phyloP scores from a whole-genome alignment of 2,888 invertebrate species.

The Brassicogethes aeneus region DNA sequence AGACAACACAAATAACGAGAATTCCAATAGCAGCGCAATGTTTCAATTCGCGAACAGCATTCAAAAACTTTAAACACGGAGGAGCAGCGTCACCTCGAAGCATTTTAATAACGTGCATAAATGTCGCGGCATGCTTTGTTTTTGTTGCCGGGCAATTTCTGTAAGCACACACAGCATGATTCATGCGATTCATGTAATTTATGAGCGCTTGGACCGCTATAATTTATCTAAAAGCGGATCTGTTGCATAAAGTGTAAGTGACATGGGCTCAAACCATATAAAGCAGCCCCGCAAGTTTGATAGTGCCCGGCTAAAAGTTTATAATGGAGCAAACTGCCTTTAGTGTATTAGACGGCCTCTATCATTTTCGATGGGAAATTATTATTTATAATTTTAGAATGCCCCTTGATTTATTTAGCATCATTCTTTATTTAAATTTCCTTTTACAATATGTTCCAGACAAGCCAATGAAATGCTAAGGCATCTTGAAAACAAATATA shows the following conservation, averaged over 20 bases:
- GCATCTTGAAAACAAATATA: too few species aligned
- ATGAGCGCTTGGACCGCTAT: conserved; percentile 14
- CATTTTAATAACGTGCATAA: not conserved
- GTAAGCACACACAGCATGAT: conserved; percentile 10
- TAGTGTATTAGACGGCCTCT: too few species aligned
- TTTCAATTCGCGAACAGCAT: too few species aligned
- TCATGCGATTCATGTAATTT: conserved; percentile 16
- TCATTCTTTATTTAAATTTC: too few species aligned
- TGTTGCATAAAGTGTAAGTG: conserved; percentile 20
- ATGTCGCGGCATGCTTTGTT: not conserved
- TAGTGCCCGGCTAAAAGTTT: conserved; percentile 14
- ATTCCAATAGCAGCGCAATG: too few species aligned
- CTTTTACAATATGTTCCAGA: too few species aligned
- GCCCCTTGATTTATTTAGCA: too few species aligned
- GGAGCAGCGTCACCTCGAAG: not conserved
- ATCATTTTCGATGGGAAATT: too few species aligned
- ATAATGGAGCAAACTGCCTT: conserved; percentile 14
- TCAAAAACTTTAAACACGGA: too few species aligned
- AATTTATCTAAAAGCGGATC: conserved; percentile 18
- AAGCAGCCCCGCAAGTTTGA: conserved; percentile 14
- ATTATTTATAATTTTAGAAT: too few species aligned
- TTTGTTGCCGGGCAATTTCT: not conserved
- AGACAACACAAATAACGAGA: too few species aligned
- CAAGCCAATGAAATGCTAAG: too few species aligned
- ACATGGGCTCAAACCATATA: conserved; percentile 13